Conservation (phyloP, 2,888 invertebrate species). For the Incurvaria masculella region DNA sequence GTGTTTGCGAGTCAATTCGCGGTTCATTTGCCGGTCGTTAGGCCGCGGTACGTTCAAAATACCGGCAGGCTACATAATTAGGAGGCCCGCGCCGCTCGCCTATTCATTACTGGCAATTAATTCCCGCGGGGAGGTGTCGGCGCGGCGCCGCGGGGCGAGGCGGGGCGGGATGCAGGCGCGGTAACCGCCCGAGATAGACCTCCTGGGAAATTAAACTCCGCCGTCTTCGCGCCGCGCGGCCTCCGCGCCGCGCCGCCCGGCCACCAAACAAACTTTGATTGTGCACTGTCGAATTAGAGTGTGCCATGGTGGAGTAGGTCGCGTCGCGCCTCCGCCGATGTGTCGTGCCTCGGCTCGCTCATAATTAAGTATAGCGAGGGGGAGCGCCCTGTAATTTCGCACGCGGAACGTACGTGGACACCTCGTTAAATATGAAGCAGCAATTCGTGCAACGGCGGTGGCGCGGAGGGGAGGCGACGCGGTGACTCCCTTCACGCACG, state of each 20-base stretch:
- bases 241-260: conserved; percentile 9
- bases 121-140: conserved; percentile 53
- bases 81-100: conserved; percentile 39
- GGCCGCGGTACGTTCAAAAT: conserved; percentile 11
- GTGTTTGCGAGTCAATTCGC: neutral
- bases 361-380: neutral
- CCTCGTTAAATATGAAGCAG: neutral
- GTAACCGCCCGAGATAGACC: conserved; percentile 43
- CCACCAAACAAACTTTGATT: neutral
- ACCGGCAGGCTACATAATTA: conserved; percentile 35
- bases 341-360: neutral
- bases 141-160: conserved; percentile 45
- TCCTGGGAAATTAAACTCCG: conserved; percentile 57
- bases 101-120: conserved; percentile 58
- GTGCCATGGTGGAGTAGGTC: neutral
- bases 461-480: no score
- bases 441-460: no score
- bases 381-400: neutral
- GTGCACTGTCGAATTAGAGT: neutral
- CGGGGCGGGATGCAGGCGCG: conserved; percentile 33
- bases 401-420: neutral
- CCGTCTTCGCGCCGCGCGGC: conserved; percentile 42
- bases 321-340: neutral
- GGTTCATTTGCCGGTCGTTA: neutral
- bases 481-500: no score